A percentile compares a stretch with the other conserved stretches of the same genome.
These are phyloP conservation scores for Clinocottus analis DNA, from an alignment of 2,113 vertebrate species.

Conservation along the genomic window DNA sequence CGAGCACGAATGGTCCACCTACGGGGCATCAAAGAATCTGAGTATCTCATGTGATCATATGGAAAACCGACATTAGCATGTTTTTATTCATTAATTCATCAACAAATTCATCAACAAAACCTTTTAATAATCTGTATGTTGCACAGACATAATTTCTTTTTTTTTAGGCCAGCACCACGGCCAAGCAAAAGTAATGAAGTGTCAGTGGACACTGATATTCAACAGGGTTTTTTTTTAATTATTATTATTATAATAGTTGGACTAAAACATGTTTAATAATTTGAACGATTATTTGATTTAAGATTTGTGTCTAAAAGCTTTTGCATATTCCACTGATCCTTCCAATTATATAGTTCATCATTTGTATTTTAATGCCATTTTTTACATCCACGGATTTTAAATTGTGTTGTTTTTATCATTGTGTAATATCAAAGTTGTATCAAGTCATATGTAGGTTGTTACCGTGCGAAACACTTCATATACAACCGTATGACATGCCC, in stretches of 20 bases:
- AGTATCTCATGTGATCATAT: background rate
- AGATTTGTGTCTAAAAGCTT: background rate
- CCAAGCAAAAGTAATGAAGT: background rate
- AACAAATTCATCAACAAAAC: background rate
- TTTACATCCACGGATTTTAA: background rate
- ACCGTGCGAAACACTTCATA: background rate
- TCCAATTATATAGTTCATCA: background rate
- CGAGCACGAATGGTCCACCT: slow-evolving; percentile 98
- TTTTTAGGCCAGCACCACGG: background rate
- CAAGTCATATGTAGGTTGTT: background rate
- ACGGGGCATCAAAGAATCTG: background rate
- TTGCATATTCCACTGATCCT: background rate
- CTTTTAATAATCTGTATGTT: slow-evolving; percentile 18
- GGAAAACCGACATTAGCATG: accelerated
- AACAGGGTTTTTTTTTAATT: background rate
- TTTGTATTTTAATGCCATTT: background rate
- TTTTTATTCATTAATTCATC: background rate
- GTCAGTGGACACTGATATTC: background rate
- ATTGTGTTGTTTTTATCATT: background rate
- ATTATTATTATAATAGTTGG: background rate
- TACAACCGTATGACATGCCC: background rate
- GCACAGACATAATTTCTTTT: background rate
- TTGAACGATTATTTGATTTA: background rate
- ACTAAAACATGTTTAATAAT: background rate
- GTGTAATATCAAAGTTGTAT: no score